Percentiles rank a stretch among this genome's conserved stretches.
Conservation (phyloP, 2,888 invertebrate genomes). For the Nemotelus pantherinus region DNA sequence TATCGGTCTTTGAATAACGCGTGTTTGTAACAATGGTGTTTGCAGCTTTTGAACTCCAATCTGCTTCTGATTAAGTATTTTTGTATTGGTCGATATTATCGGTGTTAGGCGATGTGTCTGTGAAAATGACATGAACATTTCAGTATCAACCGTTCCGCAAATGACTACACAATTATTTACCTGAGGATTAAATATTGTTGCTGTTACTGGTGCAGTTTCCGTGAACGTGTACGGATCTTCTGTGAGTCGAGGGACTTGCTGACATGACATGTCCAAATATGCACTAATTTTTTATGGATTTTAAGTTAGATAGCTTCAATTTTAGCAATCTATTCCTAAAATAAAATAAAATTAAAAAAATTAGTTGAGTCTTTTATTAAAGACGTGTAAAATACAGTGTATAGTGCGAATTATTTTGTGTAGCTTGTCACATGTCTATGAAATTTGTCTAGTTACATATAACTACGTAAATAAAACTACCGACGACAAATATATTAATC, state of each 20-base stretch:
- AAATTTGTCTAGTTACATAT: too few relatives aligned
- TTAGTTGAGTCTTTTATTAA: too few relatives aligned
- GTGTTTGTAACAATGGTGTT: conserved; percentile 7
- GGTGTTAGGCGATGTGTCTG: conserved; percentile 50
- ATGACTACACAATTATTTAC: conserved; percentile 53
- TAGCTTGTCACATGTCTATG: too few relatives aligned
- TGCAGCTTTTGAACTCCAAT: conserved; percentile 41
- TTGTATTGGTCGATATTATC: conserved; percentile 44
- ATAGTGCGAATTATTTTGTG: too few relatives aligned
- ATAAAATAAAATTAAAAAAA: not conserved
- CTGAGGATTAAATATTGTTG: conserved; percentile 64
- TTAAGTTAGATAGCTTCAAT: conserved; percentile 15
- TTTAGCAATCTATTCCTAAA: not conserved
- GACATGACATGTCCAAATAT: conserved; percentile 65
- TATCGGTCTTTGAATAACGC: conserved; percentile 37
- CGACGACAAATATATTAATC: too few relatives aligned
- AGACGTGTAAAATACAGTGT: too few relatives aligned
- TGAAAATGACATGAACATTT: conserved; percentile 19
- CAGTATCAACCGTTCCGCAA: not conserved
- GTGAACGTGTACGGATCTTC: conserved; percentile 66
- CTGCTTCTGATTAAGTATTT: conserved; percentile 32
- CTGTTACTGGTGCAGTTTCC: conserved; percentile 62
- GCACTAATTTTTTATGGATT: conserved; percentile 24
- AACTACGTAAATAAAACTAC: too few relatives aligned
- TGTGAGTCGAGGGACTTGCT: conserved; percentile 58